A percentile compares a stretch with the other conserved stretches of the same genome.
phyloP scores from a whole-genome alignment of 2,888 invertebrate genomes.

The Papilio demoleus region DNA sequence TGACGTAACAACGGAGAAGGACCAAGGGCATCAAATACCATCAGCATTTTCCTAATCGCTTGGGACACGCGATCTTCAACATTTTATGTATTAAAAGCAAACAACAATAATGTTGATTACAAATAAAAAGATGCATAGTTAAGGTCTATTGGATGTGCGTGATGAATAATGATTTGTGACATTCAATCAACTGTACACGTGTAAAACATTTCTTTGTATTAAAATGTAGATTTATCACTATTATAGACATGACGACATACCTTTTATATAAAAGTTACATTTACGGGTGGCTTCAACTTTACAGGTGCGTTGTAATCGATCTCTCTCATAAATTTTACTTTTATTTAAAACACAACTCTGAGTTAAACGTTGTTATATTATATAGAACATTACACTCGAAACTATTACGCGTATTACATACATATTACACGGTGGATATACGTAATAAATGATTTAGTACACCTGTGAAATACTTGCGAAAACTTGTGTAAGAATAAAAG shows the following conservation, averaged over 20 bases:
- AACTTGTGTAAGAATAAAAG: conserved; percentile 39
- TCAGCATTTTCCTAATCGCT: conserved; percentile 20
- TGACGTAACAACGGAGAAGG: conserved; percentile 14
- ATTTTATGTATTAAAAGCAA: conserved; percentile 1
- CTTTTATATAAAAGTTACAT: neutral
- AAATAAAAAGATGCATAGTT: conserved; percentile 8
- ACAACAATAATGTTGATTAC: neutral
- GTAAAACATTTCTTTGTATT: conserved; percentile 16
- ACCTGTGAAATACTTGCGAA: conserved; percentile 47
- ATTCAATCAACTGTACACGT: conserved; percentile 7
- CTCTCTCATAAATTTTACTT: too few relatives aligned
- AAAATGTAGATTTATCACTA: neutral
- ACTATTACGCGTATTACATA: neutral
- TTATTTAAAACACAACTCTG: too few relatives aligned
- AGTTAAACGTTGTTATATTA: neutral
- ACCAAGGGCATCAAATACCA: conserved; percentile 4
- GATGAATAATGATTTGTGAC: conserved; percentile 19
- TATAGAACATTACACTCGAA: neutral
- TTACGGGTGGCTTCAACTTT: neutral
- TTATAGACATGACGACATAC: conserved; percentile 14
- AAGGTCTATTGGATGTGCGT: conserved; percentile 3
- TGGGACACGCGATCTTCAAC: conserved; percentile 22
- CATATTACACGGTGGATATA: too few relatives aligned
- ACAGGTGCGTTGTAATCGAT: too few relatives aligned
- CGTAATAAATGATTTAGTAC: conserved; percentile 46